Conservation (phyloP, 2,888 invertebrate genomes). For the Bombyx huttoni region DNA sequence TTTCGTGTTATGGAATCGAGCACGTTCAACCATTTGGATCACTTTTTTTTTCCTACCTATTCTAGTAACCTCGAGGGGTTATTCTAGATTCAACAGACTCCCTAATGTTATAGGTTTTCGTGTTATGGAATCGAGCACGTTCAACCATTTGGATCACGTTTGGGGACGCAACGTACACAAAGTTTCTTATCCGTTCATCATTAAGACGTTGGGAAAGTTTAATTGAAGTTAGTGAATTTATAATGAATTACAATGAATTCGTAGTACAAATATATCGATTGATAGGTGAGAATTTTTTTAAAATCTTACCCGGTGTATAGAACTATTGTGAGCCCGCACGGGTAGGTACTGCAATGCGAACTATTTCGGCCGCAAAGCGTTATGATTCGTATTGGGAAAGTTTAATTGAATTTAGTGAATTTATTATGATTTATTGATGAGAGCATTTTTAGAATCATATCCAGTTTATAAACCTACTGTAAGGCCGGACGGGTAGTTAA, state of each 20-base stretch:
- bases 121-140: slow-evolving; percentile 11
- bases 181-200: slow-evolving; percentile 12
- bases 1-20: slow-evolving; percentile 11
- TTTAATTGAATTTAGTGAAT: slow-evolving; percentile 7
- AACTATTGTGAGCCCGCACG: too few species aligned
- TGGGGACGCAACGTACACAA: slow-evolving; percentile 21
- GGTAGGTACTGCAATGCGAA: too few species aligned
- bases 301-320: too few species aligned
- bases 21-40: slow-evolving; percentile 27
- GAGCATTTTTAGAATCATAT: too few species aligned
- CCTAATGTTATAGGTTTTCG: slow-evolving; percentile 18
- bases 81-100: slow-evolving; percentile 15
- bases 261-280: background rate
- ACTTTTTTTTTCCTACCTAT: too few species aligned
- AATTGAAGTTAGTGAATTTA: slow-evolving; percentile 3
- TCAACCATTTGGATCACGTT: slow-evolving; percentile 29
- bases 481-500: too few species aligned
- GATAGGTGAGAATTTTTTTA: too few species aligned
- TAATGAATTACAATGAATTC: background rate
- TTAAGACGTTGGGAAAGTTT: slow-evolving; percentile 13
- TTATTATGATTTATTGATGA: too few species aligned
- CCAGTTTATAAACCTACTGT: too few species aligned
- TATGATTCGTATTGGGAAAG: slow-evolving; percentile 7
- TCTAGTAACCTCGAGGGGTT: too few species aligned
- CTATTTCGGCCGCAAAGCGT: too few species aligned